These are phyloP conservation scores for Acanthurus tractus DNA, from an alignment of 2,797 vertebrate genomes.

Conservation along the genomic window DNA sequence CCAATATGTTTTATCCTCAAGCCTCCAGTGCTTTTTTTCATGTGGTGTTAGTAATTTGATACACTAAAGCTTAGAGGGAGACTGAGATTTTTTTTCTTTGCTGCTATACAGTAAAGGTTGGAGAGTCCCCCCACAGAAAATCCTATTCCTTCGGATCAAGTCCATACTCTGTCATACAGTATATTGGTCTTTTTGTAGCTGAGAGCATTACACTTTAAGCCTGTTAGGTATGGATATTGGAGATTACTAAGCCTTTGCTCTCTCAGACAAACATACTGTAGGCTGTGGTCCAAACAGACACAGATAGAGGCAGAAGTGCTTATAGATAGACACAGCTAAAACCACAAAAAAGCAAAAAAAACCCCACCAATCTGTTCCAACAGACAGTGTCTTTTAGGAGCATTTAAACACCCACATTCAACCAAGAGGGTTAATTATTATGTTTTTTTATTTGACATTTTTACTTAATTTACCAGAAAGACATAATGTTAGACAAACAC, in stretches of 20 bases:
- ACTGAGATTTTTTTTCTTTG: constrained; percentile 48
- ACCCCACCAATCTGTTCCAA: constrained; percentile 36
- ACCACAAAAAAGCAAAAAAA: constrained; percentile 10
- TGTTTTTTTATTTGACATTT: constrained; percentile 35
- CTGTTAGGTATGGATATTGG: constrained; percentile 71
- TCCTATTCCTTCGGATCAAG: constrained; percentile 54
- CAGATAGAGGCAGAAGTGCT: constrained; percentile 18
- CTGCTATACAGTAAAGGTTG: constrained; percentile 56
- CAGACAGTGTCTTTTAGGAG: constrained; percentile 26
- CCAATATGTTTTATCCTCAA: constrained; percentile 43
- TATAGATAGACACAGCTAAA: constrained; percentile 28
- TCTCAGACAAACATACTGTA: constrained; percentile 45
- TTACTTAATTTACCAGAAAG: constrained; percentile 37
- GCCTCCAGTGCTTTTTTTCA: constrained; percentile 28
- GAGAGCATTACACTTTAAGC: constrained; percentile 69
- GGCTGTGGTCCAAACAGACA: constrained; percentile 44
- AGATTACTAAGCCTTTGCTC: constrained; percentile 49
- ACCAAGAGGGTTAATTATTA: constrained; percentile 53
- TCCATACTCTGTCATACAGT: constrained; percentile 47
- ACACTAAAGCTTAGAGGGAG: too few relatives aligned
- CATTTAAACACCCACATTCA: constrained; percentile 50
- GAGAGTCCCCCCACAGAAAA: constrained; percentile 61
- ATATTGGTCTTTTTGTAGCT: constrained; percentile 64
- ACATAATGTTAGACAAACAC: constrained; percentile 5
- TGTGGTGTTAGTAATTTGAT: constrained; percentile 13